These are phyloP conservation scores for Zosterops lateralis DNA, from an alignment of 2,113 vertebrate species.

Conservation along the genomic window DNA sequence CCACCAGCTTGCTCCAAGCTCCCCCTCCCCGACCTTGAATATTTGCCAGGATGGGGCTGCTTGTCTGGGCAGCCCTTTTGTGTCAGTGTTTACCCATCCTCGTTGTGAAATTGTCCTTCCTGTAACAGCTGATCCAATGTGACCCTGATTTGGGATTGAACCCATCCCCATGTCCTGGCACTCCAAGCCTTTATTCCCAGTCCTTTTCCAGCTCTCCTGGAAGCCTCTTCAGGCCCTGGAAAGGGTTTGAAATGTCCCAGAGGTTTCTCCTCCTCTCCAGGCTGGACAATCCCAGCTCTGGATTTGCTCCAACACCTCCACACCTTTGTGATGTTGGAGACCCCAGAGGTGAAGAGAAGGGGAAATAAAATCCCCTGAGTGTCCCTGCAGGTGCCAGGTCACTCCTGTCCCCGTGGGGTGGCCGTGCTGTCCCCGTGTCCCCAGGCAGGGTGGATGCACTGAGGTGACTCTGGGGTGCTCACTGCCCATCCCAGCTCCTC, in stretches of 20 bases:
- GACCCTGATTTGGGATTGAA: rapidly evolving
- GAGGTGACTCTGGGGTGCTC: background rate
- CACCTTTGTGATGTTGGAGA: background rate
- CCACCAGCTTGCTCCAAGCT: background rate
- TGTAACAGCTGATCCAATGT: rapidly evolving
- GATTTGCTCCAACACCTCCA: background rate
- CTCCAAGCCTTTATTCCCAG: background rate
- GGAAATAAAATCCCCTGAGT: rapidly evolving
- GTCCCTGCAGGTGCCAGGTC: rapidly evolving
- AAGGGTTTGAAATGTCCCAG: background rate
- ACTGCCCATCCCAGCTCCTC: background rate
- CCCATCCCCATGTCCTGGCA: background rate
- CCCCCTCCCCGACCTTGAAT: background rate
- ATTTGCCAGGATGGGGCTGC: background rate
- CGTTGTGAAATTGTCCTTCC: rapidly evolving
- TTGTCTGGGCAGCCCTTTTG: background rate
- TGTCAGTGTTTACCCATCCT: background rate
- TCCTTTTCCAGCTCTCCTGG: background rate
- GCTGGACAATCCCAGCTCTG: background rate
- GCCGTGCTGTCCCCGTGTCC: background rate
- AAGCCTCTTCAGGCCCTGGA: background rate
- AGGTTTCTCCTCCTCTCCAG: background rate
- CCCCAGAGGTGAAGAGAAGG: background rate
- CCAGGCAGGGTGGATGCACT: background rate
- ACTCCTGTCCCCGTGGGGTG: background rate